Base-by-base conservation (phyloP, 2,113 vertebrate genomes). In the Oceanodroma tethys region DNA sequence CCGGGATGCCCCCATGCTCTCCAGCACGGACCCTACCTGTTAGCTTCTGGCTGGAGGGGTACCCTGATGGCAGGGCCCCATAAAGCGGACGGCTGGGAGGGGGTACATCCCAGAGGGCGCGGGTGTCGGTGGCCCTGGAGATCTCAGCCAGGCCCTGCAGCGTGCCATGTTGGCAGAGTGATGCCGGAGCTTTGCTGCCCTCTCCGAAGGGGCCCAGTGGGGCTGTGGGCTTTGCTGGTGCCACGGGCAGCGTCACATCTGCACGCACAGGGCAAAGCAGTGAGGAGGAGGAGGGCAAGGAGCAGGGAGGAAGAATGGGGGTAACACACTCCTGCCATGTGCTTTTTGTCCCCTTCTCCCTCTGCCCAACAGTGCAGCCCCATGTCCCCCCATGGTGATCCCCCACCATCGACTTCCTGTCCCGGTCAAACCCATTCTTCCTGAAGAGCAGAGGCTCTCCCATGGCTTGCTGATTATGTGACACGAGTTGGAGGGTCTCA, bases 11-110 rank as follows among this genome's bases (percentile, higher is more conserved):
- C 32, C 45, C 8, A 8, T 4, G 25, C 25, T 63, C 34, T 42
- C 34, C 38, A 18, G 0, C 16, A 6, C 0, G 5, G 68, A 36
- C 5, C 23, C 30, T 97, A 99, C 99, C 99, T 97, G 98, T 98
- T 68, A 98, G 97, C 50, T 98, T 99, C 87, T 98, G 96, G 56
- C 96, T 96, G 3, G 98, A 98, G 70, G 98, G 97, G 94, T 97
- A 98, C 30, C 98, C 97, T 0, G 97, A 98, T 0, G 98, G 98
- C 52, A 98, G 76, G 27, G 98, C 96, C 13, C 98, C 97, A 1
- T 81, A 95, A 4, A 88, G 93, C 2, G 82, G 95, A 52, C 73
- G 96, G 60, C 95, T 19, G 2, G 97, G 68, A 8, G 73, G 94
- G 43, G 92, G 18, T 85, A 88, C 15, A 0, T 98, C 98, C 98